Conservation (phyloP, 1,140 invertebrate genomes). For the Drosophila bifasciata region DNA sequence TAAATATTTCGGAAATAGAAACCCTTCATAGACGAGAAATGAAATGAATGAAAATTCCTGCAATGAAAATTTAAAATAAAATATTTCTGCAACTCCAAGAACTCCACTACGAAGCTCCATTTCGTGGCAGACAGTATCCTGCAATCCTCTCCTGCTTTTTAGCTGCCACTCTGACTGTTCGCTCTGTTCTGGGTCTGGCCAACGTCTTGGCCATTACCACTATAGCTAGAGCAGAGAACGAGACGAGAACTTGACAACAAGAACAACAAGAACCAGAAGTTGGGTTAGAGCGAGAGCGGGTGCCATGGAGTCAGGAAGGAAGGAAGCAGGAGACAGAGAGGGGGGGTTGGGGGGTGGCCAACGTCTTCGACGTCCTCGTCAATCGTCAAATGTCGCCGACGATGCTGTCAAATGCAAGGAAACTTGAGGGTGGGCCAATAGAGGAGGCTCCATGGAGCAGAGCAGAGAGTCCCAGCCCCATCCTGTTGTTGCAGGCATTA, state of each 20-base stretch:
- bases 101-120: not conserved
- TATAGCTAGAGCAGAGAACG: constrained; percentile 5
- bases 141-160: not conserved
- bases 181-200: constrained; percentile 26
- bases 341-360: not conserved
- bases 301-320: not conserved
- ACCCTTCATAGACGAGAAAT: too few relatives aligned
- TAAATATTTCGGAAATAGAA: too few relatives aligned
- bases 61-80: too few relatives aligned
- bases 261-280: constrained; percentile 26
- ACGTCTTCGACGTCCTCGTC: constrained; percentile 78
- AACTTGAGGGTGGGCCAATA: constrained; percentile 52
- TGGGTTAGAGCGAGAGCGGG: not conserved
- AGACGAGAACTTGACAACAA: constrained; percentile 54
- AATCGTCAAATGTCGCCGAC: constrained; percentile 83
- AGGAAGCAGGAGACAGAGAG: not conserved
- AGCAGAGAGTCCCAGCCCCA: constrained; percentile 39
- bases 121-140: too few relatives aligned
- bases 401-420: constrained; percentile 78
- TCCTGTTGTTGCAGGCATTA: constrained; percentile 77
- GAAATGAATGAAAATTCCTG: too few relatives aligned
- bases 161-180: constrained; percentile 12
- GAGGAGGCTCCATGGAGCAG: constrained; percentile 8
- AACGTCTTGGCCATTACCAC: constrained; percentile 66
- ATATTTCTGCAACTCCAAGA: too few relatives aligned